Base-by-base conservation (phyloP, 2,797 vertebrate genomes). In the Antrozous pallidus region DNA sequence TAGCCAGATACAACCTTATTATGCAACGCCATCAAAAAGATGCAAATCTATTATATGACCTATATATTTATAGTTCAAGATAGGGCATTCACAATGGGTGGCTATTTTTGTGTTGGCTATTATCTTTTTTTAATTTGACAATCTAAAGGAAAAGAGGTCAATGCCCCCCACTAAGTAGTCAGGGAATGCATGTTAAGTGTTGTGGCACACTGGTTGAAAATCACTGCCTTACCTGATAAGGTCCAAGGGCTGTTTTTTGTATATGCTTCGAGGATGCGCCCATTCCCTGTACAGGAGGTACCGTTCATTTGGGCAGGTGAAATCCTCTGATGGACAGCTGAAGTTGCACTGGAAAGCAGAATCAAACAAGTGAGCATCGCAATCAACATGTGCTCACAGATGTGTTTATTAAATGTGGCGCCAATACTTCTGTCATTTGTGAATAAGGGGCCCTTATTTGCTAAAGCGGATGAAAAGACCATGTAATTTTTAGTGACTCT, bases 211-310 rank as follows among this genome's bases (percentile, higher is more conserved):
- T 8, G 1, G 31, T 33, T 33, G 49, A 36, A 36, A 77, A 26
- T 54, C 22, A 33, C 49, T 26, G 47, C n/a, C 47, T 78, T 54
- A 78, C 74, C 99, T 99, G 96, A 99, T 98, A 78, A 99, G 98
- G 97, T 99, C 99, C 54, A 99, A 97, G 2, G 99, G 99, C 0
- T 99, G 99, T 93, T 99, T 98, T 96, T 99, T 99, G 97, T 99
- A 99, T 97, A 99, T 98, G 95, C 98, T 99, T 95, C 98, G 99
- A 47, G 99, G 99, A 96, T 99, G 98, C 87, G 98, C 99, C 99
- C 99, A 99, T 88, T 99, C 99, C 67, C 98, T 95, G 82, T 99
- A 99, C 38, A 99, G 98, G 84, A 99, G 98, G 54, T 98, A 98
- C 0, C 99, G 98, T 90, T 99, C 99, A 61, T 97, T 99, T 18